Evolutionary conservation across 1,140 invertebrate genomes (phyloP).

Genomic region (Schlechtendalia chinensis): DNA sequence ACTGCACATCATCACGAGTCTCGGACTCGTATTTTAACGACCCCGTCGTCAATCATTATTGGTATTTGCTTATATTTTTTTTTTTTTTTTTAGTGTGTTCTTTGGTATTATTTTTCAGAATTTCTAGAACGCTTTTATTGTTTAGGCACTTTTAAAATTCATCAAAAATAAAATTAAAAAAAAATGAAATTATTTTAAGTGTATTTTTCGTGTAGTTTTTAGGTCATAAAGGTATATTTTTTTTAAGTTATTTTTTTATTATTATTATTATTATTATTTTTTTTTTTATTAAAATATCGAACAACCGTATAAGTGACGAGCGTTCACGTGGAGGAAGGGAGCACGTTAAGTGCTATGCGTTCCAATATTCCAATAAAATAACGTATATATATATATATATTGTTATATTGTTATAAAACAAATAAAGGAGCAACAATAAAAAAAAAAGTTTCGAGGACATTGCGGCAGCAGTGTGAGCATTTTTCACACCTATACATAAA

Average conservation of each 20-base stretch:
- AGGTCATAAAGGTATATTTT: no score
- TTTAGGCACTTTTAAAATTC: no score
- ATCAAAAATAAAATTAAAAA: no score
- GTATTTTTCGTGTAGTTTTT: no score
- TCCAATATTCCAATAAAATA: constrained; percentile 38
- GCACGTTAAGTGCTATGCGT: neutral
- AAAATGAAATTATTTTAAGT: no score
- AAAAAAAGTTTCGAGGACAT: constrained; percentile 12
- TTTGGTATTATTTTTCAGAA: no score
- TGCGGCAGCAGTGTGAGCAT: neutral
- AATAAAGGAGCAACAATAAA: constrained; percentile 10
- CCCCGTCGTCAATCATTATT: no score
- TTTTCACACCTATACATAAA: constrained; percentile 14
- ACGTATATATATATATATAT: neutral
- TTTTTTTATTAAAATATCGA: neutral
- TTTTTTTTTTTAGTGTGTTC: no score
- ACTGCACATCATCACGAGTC: no score
- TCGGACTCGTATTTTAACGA: no score
- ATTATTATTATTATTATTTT: neutral
- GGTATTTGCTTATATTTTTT: no score
- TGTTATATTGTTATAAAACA: neutral
- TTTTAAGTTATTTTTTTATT: neutral
- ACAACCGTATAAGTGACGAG: neutral
- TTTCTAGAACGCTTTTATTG: no score
- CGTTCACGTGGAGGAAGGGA: neutral